Evolutionary conservation across 2,113 vertebrate genomes (phyloP), one percentile per base, ranked within the genome.

Genomic region (Mormyrus lacerda): DNA sequence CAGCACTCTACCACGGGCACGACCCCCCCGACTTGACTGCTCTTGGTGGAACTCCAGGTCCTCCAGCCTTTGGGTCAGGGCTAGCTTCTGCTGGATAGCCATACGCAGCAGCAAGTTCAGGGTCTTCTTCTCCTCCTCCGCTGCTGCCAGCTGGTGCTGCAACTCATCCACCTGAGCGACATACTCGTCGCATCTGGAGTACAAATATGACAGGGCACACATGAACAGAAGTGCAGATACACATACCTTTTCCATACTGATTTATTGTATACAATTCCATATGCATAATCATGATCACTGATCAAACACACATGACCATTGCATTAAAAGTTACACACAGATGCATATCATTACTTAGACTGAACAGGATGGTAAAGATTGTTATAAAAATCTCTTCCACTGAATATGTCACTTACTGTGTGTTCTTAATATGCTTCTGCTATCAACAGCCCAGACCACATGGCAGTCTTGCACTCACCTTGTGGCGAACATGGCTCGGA

Each of bases 31-130:
- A 13, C 39, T 42, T 21, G 87, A 88, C 87, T 88, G 58, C 61
- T 88, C 87, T 24, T 47, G 87, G 39, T 73, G 58, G 58, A 88
- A 88, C 58, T 88, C 87, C 44, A 88, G 87, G 87, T 88, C 87
- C 61, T 88, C 87, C 8, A 88, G 58, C 39, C 87, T 24, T 45
- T 88, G 87, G 0, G 98, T 99, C 87, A 99, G 97, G 90, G 98
- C 98, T 89, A 99, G 96, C 92, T 99, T 99, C 95, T 99, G 98
- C 95, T 99, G 98, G 93, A 99, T 99, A 89, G 98, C 98, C 98
- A 99, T 99, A 85, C 97, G 96, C 90, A 99, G 95, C 90, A 99
- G 96, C 90, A 98, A 99, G 94, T 99, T 99, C 44, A 99, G 94
- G 4, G 98, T 99, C 96, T 99, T 99, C 96, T 99, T 99, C 95